Base-by-base conservation (phyloP, 2,113 vertebrate species). In the Nothobranchius kuhntae region DNA sequence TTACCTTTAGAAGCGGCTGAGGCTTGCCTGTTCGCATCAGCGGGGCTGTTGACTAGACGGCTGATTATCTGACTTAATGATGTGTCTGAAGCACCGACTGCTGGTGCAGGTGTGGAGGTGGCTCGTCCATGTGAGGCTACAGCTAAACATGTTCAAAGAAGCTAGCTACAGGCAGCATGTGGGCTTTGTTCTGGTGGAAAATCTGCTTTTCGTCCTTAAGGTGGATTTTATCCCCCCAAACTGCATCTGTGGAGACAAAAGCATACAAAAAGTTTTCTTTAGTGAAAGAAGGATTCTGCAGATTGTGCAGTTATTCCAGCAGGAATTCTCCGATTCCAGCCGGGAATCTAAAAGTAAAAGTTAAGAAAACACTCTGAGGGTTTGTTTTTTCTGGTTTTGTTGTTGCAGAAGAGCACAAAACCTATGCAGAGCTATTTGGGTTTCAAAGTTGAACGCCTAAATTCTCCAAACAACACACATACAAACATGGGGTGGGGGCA, bases 401-500 rank as follows among this genome's bases (percentile, higher is more conserved):
- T 30, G 30, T 4, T 30, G 30, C 30, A 30, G 30, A 30, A 30
- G 30, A 30, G 30, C 30, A 30, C 30, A 30, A 30, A 30, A 30
- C 30, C 2, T 30, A 30, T 4, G 30, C 30, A 30, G 30, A 30
- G 30, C 30, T 30, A 4, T 30, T 30, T 30, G 30, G 30, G 30
- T 30, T 30, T 0, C 30, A 30, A 30, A 30, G 30, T 30, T 30
- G 30, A 30, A 30, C 4, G 4, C 4, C 30, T 30, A 4, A 30
- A 3, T 30, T 30, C 1, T 30, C 3, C 30, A 30, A 3, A 30
- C 30, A 30, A 30, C 30, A 30, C 30, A 30, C 21, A 21, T n/a
- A n/a, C n/a, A n/a, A n/a, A n/a, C n/a, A n/a, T n/a, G 84, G 88
- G 60, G 83, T 89, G 73, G n/a, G 53, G 81, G 86, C 77, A 56